Percentiles rank a stretch among this genome's conserved stretches.
phyloP scores from a whole-genome alignment of 2,888 invertebrate species.

The Ectobius pallidus region DNA sequence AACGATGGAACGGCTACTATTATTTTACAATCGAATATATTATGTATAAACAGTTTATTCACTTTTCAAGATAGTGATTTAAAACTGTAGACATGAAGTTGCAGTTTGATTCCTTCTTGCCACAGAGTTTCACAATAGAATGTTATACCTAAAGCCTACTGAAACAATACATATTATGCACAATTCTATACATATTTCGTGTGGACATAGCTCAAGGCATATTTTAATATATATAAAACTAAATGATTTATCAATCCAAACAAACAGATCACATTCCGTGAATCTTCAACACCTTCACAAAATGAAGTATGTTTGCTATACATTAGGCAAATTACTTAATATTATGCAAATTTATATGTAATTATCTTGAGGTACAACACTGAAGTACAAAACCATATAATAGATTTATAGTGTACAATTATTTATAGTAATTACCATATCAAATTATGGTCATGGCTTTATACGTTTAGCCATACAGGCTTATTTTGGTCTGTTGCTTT shows the following conservation, averaged over 20 bases:
- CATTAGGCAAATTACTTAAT: background rate
- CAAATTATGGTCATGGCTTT: background rate
- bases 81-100: too few species aligned
- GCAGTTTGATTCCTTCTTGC: too few species aligned
- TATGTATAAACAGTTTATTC: too few species aligned
- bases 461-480: background rate
- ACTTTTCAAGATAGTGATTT: too few species aligned
- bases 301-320: background rate
- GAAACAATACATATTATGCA: too few species aligned
- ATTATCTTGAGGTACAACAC: background rate
- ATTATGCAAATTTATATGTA: background rate
- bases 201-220: slow-evolving; percentile 10
- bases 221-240: slow-evolving; percentile 14
- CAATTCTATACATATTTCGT: background rate
- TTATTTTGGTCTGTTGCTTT: background rate
- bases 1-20: too few species aligned
- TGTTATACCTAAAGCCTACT: too few species aligned
- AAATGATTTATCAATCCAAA: slow-evolving; percentile 11
- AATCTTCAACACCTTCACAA: background rate
- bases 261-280: background rate
- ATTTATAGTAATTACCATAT: background rate
- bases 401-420: background rate
- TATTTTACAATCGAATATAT: too few species aligned
- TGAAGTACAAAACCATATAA: background rate
- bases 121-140: too few species aligned